Evolutionary conservation across 1,140 invertebrate species (phyloP).

Genomic region (Zaprionus inermis): DNA sequence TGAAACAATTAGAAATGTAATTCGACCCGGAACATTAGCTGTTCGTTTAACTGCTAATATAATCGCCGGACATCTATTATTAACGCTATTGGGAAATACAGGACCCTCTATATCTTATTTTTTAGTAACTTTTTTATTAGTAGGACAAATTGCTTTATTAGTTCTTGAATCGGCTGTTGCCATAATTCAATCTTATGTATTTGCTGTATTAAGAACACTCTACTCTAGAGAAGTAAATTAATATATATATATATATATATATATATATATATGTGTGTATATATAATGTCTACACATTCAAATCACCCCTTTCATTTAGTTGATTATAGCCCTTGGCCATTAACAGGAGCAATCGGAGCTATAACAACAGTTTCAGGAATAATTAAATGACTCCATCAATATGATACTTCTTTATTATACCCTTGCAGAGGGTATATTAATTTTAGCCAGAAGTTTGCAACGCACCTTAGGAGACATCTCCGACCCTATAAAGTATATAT

Average conservation of each 20-base stretch:
- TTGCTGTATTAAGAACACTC: conserved; percentile 85
- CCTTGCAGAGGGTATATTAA: too few species aligned
- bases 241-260: conserved; percentile 6
- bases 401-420: conserved; percentile 86
- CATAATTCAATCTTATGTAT: conserved; percentile 86
- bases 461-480: too few species aligned
- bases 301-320: conserved; percentile 86
- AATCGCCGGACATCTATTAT: conserved; percentile 87
- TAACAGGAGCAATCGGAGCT: conserved; percentile 51
- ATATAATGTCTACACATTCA: conserved; percentile 82
- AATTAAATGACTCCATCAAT: conserved; percentile 84
- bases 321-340: conserved; percentile 84
- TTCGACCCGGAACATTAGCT: too few species aligned
- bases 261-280: background rate
- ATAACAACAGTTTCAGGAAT: conserved; percentile 55
- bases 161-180: conserved; percentile 85
- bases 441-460: too few species aligned
- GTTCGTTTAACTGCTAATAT: conserved; percentile 84
- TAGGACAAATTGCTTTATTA: conserved; percentile 50
- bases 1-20: too few species aligned
- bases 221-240: conserved; percentile 85
- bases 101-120: conserved; percentile 23
- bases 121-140: too few species aligned
- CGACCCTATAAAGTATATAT: too few species aligned
- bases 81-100: conserved; percentile 83